These are phyloP conservation scores for Apotomis turbidana DNA, from an alignment of 2,888 invertebrate genomes.

Conservation along the genomic window DNA sequence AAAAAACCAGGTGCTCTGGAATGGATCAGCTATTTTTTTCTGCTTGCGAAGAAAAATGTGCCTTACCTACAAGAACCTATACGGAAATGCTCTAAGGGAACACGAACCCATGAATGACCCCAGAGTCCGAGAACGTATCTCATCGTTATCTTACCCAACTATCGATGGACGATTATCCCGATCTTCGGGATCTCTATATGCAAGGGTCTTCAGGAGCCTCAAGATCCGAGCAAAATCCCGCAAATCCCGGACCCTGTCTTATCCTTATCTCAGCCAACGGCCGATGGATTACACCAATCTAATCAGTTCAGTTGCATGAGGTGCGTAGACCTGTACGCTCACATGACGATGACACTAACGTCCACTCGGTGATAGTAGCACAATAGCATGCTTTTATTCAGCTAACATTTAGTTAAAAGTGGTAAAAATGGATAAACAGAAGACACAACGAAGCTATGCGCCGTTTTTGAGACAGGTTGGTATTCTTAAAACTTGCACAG, in stretches of 20 bases:
- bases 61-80: no score
- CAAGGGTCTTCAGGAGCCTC: not conserved
- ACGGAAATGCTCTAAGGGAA: no score
- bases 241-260: not conserved
- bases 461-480: slow-evolving; percentile 58
- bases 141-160: no score
- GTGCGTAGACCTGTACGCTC: not conserved
- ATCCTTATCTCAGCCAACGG: not conserved
- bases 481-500: not conserved
- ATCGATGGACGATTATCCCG: no score
- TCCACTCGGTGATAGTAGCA: slow-evolving; percentile 2
- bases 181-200: not conserved
- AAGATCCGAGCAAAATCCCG: not conserved
- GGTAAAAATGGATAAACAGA: slow-evolving; percentile 41
- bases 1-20: no score
- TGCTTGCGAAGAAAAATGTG: no score
- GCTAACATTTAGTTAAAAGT: not conserved
- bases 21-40: no score
- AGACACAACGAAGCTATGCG: slow-evolving; percentile 40
- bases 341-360: not conserved
- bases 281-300: not conserved
- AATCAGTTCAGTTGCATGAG: not conserved
- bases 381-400: slow-evolving; percentile 10
- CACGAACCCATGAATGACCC: no score
- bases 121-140: no score